Evolutionary conservation across 2,113 vertebrate species (phyloP).

Genomic region (Patagioenas fasciata): DNA sequence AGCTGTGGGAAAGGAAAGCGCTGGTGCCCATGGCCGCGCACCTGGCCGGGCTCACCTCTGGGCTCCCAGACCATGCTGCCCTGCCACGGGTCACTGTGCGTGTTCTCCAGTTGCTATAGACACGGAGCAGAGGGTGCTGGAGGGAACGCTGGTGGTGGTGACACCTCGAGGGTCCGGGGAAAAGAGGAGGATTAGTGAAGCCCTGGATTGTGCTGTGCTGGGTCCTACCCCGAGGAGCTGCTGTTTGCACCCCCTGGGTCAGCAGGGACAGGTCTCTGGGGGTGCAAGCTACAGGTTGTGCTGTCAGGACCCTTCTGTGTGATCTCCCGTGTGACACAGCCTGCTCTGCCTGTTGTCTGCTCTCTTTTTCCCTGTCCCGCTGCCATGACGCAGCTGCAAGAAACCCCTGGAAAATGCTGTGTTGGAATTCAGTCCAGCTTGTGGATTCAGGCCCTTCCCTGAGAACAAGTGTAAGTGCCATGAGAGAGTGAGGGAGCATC

Average conservation of each 20-base stretch:
- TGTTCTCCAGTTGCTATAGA: not conserved
- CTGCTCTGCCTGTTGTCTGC: no score
- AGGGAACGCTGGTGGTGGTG: not conserved
- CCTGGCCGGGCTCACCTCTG: not conserved
- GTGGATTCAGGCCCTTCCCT: not conserved
- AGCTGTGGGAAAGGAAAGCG: not conserved
- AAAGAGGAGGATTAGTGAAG: not conserved
- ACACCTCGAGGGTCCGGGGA: rapidly evolving
- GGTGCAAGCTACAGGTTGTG: not conserved
- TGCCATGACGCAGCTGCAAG: not conserved
- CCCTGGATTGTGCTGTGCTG: not conserved
- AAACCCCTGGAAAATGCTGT: not conserved
- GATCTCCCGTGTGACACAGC: not conserved
- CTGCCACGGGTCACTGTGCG: rapidly evolving
- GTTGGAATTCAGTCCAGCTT: not conserved
- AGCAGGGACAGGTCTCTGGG: not conserved
- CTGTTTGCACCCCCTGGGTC: not conserved
- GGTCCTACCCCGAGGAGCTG: not conserved
- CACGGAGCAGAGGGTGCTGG: not conserved
- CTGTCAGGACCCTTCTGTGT: not conserved
- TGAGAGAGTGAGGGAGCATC: not conserved
- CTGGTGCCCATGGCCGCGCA: rapidly evolving
- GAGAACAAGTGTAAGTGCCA: rapidly evolving
- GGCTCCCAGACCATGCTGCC: not conserved
- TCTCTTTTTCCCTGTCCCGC: no score